Percentiles rank a stretch among this genome's conserved stretches.
Evolutionary conservation across 2,888 invertebrate species (phyloP).

Genomic region (Coremacera marginata): DNA sequence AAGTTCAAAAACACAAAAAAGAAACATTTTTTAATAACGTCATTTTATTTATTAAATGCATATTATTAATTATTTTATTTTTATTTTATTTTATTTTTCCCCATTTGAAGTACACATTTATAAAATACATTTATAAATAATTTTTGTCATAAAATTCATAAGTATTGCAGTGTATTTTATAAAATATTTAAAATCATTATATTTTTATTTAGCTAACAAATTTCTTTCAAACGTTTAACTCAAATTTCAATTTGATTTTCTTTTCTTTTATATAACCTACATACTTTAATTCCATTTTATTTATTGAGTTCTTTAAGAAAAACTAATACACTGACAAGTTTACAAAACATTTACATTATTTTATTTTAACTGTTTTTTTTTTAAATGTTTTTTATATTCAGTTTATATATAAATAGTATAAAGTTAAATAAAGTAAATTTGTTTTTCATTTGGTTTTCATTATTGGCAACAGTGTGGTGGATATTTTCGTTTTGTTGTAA

Average conservation of each 20-base stretch:
- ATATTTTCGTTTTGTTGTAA: slow-evolving; percentile 18
- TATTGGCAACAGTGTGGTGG: slow-evolving; percentile 17
- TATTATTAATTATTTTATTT: slow-evolving; percentile 20
- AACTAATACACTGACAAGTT: too few relatives aligned
- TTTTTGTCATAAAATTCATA: slow-evolving; percentile 31
- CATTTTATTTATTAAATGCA: slow-evolving; percentile 29
- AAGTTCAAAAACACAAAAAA: too few relatives aligned
- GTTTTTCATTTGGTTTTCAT: neutral
- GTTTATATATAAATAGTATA: neutral
- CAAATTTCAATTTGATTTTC: neutral
- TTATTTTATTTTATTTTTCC: slow-evolving; percentile 35
- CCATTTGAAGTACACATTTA: slow-evolving; percentile 44
- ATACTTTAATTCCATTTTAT: too few relatives aligned
- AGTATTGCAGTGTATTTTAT: neutral
- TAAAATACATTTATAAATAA: slow-evolving; percentile 45
- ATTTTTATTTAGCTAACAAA: too few relatives aligned
- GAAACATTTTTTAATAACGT: neutral
- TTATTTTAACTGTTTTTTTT: neutral
- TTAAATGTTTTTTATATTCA: slow-evolving; percentile 5
- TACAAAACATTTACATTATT: neutral
- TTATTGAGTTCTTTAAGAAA: too few relatives aligned
- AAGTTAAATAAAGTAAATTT: slow-evolving; percentile 27
- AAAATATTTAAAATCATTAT: too few relatives aligned
- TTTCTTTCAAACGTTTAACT: too few relatives aligned
- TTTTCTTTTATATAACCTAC: too few relatives aligned